Evolutionary conservation across 2,888 invertebrate species (phyloP).

Genomic region (Agrochola lychnidis): DNA sequence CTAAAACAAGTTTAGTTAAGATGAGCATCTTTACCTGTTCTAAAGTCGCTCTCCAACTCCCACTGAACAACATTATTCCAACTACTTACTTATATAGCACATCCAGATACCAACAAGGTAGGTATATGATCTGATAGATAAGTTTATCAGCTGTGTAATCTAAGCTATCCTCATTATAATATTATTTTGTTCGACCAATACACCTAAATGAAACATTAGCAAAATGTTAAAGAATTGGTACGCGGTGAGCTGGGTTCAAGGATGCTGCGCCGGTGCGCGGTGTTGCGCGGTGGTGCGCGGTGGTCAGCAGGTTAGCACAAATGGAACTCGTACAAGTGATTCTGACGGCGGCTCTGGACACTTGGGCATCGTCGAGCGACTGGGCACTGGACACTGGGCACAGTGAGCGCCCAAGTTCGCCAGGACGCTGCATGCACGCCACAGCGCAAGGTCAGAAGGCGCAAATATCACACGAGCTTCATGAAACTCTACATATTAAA

Average conservation of each 20-base stretch:
- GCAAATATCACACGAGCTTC: neutral
- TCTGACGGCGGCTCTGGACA: neutral
- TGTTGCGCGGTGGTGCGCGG: neutral
- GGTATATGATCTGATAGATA: slow-evolving; percentile 13
- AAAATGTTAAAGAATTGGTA: neutral
- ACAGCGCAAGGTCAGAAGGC: neutral
- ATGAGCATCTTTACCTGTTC: neutral
- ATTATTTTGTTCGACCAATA: slow-evolving; percentile 6
- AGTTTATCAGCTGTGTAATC: slow-evolving; percentile 26
- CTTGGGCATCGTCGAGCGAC: neutral
- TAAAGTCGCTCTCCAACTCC: neutral
- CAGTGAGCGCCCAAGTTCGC: neutral
- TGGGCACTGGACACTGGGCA: neutral
- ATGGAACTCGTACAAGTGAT: neutral
- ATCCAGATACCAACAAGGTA: neutral
- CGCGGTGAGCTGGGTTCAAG: neutral
- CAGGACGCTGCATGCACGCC: neutral
- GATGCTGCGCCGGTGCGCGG: neutral
- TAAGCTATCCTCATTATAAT: slow-evolving; percentile 11
- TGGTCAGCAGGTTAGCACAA: slow-evolving; percentile 11
- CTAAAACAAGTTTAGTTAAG: slow-evolving; percentile 10
- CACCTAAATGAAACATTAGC: neutral
- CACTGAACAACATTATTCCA: neutral
- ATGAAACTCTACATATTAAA: neutral
- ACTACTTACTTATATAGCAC: neutral